phyloP scores from a whole-genome alignment of 2,888 invertebrate genomes.

The Volucella inanis region DNA sequence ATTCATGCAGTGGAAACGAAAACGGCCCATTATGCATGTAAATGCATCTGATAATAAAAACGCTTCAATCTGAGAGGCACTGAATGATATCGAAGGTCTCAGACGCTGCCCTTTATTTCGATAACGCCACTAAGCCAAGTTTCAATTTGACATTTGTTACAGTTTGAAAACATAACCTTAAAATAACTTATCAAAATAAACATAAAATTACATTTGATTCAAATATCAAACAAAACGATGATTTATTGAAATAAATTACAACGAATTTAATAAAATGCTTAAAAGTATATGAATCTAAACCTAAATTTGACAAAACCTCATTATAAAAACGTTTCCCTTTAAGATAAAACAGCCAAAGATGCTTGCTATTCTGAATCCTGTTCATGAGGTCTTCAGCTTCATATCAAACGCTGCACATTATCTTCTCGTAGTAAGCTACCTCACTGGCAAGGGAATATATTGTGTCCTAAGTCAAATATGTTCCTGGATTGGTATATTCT shows the following conservation, averaged over 20 bases:
- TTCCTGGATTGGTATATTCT: conserved; percentile 48
- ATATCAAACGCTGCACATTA: conserved; percentile 52
- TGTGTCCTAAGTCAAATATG: conserved; percentile 59
- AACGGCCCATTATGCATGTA: no score
- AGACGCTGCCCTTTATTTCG: neutral
- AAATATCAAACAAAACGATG: conserved; percentile 46
- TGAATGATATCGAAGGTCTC: no score
- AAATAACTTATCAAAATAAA: conserved; percentile 54
- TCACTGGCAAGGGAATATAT: conserved; percentile 75
- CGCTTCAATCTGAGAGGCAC: no score
- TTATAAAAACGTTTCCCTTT: neutral
- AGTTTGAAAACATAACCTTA: conserved; percentile 66
- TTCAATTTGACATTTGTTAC: conserved; percentile 42
- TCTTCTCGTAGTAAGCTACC: conserved; percentile 69
- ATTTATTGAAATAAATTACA: conserved; percentile 12
- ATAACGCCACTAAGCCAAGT: conserved; percentile 27
- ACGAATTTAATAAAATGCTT: conserved; percentile 48
- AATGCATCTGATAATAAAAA: no score
- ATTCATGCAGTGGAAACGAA: no score
- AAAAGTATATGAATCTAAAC: conserved; percentile 21
- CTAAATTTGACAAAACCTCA: neutral
- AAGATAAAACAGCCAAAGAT: conserved; percentile 58
- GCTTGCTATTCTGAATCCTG: conserved; percentile 62
- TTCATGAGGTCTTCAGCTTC: conserved; percentile 59
- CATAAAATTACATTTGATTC: conserved; percentile 49